phyloP scores from a whole-genome alignment of 37 sponge, comb jelly and placozoan species.

The Sycon ciliatum region DNA sequence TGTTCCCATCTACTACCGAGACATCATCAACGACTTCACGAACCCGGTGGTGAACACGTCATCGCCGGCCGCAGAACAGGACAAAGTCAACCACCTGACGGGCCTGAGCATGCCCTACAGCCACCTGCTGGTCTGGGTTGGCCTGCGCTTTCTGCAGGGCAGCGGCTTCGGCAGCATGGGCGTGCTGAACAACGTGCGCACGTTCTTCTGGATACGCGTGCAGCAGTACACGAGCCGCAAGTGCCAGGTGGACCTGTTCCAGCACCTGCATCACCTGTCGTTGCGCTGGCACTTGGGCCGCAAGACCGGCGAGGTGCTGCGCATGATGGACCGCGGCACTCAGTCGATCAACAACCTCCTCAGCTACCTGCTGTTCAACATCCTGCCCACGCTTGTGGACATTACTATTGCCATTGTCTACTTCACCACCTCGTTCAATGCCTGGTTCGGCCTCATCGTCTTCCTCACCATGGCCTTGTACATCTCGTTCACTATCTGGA shows the following conservation, averaged over 20 bases:
- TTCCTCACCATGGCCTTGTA: conserved; percentile 75
- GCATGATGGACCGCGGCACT: conserved; percentile 87
- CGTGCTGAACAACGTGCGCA: conserved; percentile 58
- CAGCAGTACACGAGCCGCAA: conserved; percentile 83
- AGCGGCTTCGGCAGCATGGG: conserved; percentile 59
- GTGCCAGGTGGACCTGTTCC: conserved; percentile 63
- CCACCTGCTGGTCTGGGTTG: conserved; percentile 52
- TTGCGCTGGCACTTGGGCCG: conserved; percentile 90
- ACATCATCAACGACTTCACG: conserved; percentile 29
- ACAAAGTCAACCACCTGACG: not conserved
- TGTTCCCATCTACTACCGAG: conserved; percentile 90
- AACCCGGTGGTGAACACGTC: not conserved
- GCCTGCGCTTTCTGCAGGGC: conserved; percentile 59
- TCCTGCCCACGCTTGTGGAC: conserved; percentile 83
- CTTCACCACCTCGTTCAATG: conserved; percentile 90
- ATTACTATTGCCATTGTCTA: conserved; percentile 85
- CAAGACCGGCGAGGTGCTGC: conserved; percentile 91
- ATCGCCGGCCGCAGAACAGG: not conserved
- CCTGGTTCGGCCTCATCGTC: conserved; percentile 94
- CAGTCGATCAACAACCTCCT: conserved; percentile 79
- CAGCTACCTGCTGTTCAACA: conserved; percentile 84
- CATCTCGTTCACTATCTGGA: conserved; percentile 69
- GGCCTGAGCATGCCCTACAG: conserved; percentile 12
- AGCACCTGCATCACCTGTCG: conserved; percentile 82
- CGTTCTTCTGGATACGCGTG: conserved; percentile 79